Evolutionary conservation across 2,888 invertebrate species (phyloP).

Genomic region (Eilema griseolum): DNA sequence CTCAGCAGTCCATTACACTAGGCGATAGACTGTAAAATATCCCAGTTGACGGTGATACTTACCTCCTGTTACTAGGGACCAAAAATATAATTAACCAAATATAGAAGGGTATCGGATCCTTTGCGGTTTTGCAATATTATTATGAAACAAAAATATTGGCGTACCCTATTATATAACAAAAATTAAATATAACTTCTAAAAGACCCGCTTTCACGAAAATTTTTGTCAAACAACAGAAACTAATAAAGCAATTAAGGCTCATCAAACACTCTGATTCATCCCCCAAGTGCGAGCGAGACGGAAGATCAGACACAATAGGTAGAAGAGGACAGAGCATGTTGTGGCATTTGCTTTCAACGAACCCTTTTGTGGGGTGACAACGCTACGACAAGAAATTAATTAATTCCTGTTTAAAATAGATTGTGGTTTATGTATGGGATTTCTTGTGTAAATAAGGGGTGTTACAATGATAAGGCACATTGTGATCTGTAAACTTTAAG

Average conservation of each 20-base stretch:
- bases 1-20: too few relatives aligned
- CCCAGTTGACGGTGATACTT: too few relatives aligned
- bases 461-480: background rate
- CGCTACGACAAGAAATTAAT: slow-evolving; percentile 50
- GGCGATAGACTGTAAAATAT: too few relatives aligned
- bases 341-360: slow-evolving; percentile 41
- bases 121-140: background rate
- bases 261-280: slow-evolving; percentile 39
- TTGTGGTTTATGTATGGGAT: slow-evolving; percentile 35
- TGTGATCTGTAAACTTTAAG: slow-evolving; percentile 5
- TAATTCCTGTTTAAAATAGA: slow-evolving; percentile 43
- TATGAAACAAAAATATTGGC: background rate
- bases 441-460: slow-evolving; percentile 12
- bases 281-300: slow-evolving; percentile 20
- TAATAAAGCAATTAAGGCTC: slow-evolving; percentile 53
- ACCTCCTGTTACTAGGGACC: too few relatives aligned
- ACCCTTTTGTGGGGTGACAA: slow-evolving; percentile 49
- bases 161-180: background rate
- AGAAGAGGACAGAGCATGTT: slow-evolving; percentile 19
- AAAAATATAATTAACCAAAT: too few relatives aligned
- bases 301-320: background rate
- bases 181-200: slow-evolving; percentile 16
- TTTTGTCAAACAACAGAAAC: slow-evolving; percentile 47
- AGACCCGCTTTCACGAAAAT: slow-evolving; percentile 38
- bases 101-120: background rate